These are phyloP conservation scores for Piliocolobus tephrosceles DNA, from an alignment of 2,113 vertebrate genomes.

Conservation along the genomic window DNA sequence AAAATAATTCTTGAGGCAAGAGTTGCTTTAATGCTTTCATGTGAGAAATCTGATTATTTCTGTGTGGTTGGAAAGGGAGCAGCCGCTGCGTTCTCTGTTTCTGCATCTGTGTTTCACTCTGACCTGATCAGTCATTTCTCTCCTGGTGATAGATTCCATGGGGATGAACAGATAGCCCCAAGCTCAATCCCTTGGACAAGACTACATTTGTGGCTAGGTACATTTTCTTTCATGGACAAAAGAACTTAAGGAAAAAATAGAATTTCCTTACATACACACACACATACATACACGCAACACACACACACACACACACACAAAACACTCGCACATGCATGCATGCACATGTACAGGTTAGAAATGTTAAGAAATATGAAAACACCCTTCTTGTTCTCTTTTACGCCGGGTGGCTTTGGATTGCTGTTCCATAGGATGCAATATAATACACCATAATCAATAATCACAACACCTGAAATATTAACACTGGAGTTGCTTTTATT, in stretches of 20 bases:
- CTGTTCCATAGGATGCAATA: not conserved
- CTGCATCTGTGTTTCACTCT: not conserved
- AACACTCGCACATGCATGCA: too few relatives aligned
- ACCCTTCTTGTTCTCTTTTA: not conserved
- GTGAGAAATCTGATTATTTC: accelerated
- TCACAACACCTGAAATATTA: not conserved
- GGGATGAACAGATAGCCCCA: accelerated
- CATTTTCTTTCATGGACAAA: not conserved
- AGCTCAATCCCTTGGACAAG: accelerated
- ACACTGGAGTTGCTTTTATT: not conserved
- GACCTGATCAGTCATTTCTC: not conserved
- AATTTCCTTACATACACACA: not conserved
- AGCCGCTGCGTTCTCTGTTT: accelerated
- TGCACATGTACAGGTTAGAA: not conserved
- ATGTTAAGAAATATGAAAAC: not conserved
- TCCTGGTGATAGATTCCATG: accelerated
- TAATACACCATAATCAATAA: too few relatives aligned
- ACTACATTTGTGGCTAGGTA: not conserved
- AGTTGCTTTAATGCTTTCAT: not conserved
- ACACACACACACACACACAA: not conserved
- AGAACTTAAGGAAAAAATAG: not conserved
- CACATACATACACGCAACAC: too few relatives aligned
- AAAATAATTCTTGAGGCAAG: not conserved
- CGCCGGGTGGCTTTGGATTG: not conserved
- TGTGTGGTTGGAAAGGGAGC: not conserved